Evolutionary conservation across 2,888 invertebrate genomes (phyloP), one percentile per base, ranked within the genome.

Genomic region (Rhagonycha fulva): DNA sequence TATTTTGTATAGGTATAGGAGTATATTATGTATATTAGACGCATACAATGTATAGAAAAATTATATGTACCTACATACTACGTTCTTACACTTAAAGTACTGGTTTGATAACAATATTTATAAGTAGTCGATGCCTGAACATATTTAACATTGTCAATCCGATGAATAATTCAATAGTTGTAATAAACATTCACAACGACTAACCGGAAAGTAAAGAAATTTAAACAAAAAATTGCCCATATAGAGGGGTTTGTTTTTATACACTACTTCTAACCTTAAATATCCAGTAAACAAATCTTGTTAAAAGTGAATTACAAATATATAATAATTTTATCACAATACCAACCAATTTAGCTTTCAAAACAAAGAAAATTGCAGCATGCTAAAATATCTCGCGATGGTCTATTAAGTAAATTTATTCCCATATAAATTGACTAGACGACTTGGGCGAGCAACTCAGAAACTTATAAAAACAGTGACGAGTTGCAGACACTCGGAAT

Each of bases 341-440:
- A n/a, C 47, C 9, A 71, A 62, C 67, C 62, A 30, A 47, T 23
- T 28, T 70, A 14, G 28, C 14, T 61, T 69, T 72, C 69, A 79
- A 77, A 77, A 80, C 73, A 79, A 77, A 78, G 76, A 78, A 47
- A 26, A 79, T 78, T 77, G 80, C 47, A 78, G 78, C 78, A 80
- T 77, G 60, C 78, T 63, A 76, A 62, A 78, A 78, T 67, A 67
- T 60, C 68, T 66, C 68, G 23, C 19, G 69, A 71, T 60, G 60
- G 73, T 76, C 80, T 77, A 78, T 81, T 80, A 80, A 80, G 81
- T 80, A 82, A 82, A 81, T 82, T 80, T 82, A 82, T 82, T 80
- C 80, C 76, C 75, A 79, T 80, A 81, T 81, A 81, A 81, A 81
- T 80, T 75, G 75, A 77, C 63, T 75, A 68, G 79, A 76, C 78